Base-by-base conservation (phyloP, 2,888 invertebrate genomes). In the Stegophylla sp. region DNA sequence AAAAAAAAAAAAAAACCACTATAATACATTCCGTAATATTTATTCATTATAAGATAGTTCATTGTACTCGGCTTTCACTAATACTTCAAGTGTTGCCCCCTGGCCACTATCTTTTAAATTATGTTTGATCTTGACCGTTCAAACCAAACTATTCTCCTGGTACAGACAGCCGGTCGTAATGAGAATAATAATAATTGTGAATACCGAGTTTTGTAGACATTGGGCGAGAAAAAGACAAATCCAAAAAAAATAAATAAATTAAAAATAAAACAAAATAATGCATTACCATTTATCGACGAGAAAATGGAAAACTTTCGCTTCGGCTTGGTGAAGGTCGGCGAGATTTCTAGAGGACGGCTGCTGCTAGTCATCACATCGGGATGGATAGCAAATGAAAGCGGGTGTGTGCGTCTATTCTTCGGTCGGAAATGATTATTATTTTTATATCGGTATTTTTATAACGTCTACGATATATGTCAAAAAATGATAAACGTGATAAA, bases 231-330 rank as follows among this genome's bases (percentile, higher is more conserved):
- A 28, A 63, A 17, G 56, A 23, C 43, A 34, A 41, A 4, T 51
- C 3, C 9, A n/a, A 41, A 17, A n/a, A 41, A 17, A 34, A 61
- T 26, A 20, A 26, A 23, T 15, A n/a, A 26, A 34, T 17, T 41
- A 17, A 41, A 66, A 1, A 13, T 23, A 61, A 41, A 45, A 66
- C n/a, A 59, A 59, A 59, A 56, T 13, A 43, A 23, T n/a, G 61
- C n/a, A 79, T 17, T 26, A 23, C 7, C 45, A 20, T 79, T 26
- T 71, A 61, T 79, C 69, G 51, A 61, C 71, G 61, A 71, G 79
- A 79, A 71, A 79, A 71, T 79, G 61, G 61, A 63, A 79, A 79
- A 79, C 79, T 79, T 79, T 79, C 79, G 79, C 79, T 79, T 79
- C n/a, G 79, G 41, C 45, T 67, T 23, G 61, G 75, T 64, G 79